Base-by-base conservation (phyloP, 37 sponge, comb jelly and placozoan species). In the Amphimedon queenslandica region DNA sequence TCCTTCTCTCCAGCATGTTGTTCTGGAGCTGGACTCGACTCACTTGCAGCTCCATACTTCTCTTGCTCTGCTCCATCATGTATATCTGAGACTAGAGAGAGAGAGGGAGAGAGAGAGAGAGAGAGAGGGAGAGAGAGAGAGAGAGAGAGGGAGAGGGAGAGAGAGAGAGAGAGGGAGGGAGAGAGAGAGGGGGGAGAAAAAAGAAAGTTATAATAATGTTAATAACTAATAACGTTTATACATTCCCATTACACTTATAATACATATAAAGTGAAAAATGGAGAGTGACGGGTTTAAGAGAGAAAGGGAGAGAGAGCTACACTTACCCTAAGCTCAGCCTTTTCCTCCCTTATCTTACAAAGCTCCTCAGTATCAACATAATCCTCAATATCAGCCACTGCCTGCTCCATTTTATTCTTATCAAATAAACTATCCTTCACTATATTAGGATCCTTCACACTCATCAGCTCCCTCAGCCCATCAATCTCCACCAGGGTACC, bases 21-120 rank as follows among this genome's bases (percentile, higher is more conserved):
- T 71, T 43, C 28, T 78, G 82, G 0, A 90, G 57, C 13, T 76
- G 67, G 47, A 55, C 58, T 11, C 79, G 77, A 58, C 82, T 70
- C 0, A 90, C 82, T 40, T 90, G 87, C 58, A 90, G 51, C 55
- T 90, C 91, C 71, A 82, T 70, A 8, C 78, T 43, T 29, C 86
- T 42, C 72, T 90, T 85, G 57, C 82, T 78, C 47, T 85, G 86
- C 40, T 90, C 91, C 91, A 90, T 85, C 91, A 90, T 90, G 79
- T 90, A 90, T n/a, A 90, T 82, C 58, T 83, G 91, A 64, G 91
- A 90, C 91, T 90, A 64, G 35, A 29, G 41, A 16, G 68, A 23
- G 33, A 4, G 35, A 28, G 35, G 3, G 25, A 28, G 42, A 35
- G 11, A 32, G 42, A 40, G 33, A 77, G 40, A 8, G 80, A 61